Conservation (phyloP, 2,797 vertebrate species). For the Eleutherodactylus coqui region DNA sequence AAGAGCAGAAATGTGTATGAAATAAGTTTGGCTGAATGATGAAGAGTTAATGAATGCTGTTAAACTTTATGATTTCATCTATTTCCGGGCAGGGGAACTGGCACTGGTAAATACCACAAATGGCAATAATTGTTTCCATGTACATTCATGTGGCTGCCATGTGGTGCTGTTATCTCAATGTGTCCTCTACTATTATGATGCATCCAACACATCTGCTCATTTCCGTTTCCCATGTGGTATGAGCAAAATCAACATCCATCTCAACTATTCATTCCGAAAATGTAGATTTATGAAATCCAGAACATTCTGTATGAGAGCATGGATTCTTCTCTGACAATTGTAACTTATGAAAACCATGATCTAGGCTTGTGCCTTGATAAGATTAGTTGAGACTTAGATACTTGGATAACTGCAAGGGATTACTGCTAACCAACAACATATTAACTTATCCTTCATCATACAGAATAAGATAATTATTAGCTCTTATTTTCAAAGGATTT, state of each 20-base stretch:
- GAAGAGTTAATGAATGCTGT: not conserved
- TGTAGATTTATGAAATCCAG: not conserved
- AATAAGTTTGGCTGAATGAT: not conserved
- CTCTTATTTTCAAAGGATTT: not conserved
- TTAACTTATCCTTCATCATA: not conserved
- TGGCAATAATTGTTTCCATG: slow-evolving; percentile 26
- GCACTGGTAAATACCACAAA: slow-evolving; percentile 8
- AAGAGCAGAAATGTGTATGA: not conserved
- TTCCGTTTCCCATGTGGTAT: slow-evolving; percentile 9
- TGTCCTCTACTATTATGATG: not conserved
- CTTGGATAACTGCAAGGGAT: not conserved
- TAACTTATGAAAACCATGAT: not conserved
- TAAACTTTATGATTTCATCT: slow-evolving; percentile 9
- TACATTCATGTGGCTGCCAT: slow-evolving; percentile 23
- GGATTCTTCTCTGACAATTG: not conserved
- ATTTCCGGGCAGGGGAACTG: slow-evolving; percentile 16
- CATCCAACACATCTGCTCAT: slow-evolving; percentile 10
- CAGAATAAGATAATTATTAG: not conserved
- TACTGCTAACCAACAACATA: not conserved
- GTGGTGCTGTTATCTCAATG: slow-evolving; percentile 4
- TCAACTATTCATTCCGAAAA: not conserved
- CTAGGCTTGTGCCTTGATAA: not conserved
- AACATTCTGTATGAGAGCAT: not conserved
- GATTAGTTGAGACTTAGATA: not conserved
- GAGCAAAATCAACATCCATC: not conserved